Evolutionary conservation across 2,888 invertebrate species (phyloP), one percentile per base, ranked within the genome.

Genomic region (Macrophya alboannulata): DNA sequence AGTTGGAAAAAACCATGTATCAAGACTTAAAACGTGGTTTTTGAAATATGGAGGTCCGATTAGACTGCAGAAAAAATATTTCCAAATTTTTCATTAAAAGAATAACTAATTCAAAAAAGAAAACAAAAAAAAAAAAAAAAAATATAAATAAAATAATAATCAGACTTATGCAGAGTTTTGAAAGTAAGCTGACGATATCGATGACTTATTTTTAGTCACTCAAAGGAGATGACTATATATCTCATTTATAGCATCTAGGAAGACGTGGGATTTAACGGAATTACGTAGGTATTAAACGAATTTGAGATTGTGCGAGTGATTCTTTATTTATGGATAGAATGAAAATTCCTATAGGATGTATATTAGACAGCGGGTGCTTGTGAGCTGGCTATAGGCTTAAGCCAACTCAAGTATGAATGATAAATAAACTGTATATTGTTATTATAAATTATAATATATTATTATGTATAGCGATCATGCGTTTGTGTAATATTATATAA

Each of bases 121-220:
- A n/a, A n/a, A n/a, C n/a, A n/a, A n/a, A n/a, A n/a, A n/a, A n/a
- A n/a, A n/a, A n/a, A n/a, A n/a, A n/a, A n/a, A n/a, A n/a, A n/a
- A n/a, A n/a, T n/a, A 48, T 8, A 43, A 31, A 31, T 31, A 31
- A 31, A 31, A 31, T 31, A 31, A 31, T 31, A 31, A 62, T n/a
- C 10, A 43, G 59, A 77, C 51, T 37, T 21, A 62, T n/a, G n/a
- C n/a, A 43, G 21, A 31, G 25, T 40, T 81, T 62, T 81, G 79
- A n/a, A 62, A 81, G 76, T 77, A 55, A 51, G 17, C 51, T 43
- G 59, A 81, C 59, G 62, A 62, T 81, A 55, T 81, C 12, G 25
- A 81, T 62, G 43, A 59, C 25, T 43, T 81, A 81, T 81, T 81
- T 81, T 81, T 81, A 59, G 81, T 62, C 81, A 81, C 81, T 81